A percentile compares a stretch with the other conserved stretches of the same genome.
These are phyloP conservation scores for Andrena trimmerana DNA, from an alignment of 2,888 invertebrate genomes.

Conservation along the genomic window DNA sequence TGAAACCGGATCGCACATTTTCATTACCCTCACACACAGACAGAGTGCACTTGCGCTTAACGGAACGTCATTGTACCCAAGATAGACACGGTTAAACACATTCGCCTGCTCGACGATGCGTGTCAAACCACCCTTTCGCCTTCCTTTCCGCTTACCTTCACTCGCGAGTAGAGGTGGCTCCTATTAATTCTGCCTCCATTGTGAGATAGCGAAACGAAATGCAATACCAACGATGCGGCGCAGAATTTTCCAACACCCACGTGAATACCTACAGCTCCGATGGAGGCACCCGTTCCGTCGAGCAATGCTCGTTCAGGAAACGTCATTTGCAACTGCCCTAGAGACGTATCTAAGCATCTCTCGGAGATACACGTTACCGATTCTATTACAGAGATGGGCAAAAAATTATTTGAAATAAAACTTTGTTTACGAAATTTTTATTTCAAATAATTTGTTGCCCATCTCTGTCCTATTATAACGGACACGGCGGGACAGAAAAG, in stretches of 20 bases:
- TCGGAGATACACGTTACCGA: not conserved
- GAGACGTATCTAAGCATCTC: not conserved
- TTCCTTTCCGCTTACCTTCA: conserved; percentile 68
- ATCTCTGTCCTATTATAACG: not conserved
- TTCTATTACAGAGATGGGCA: not conserved
- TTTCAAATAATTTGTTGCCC: no score
- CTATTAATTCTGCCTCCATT: conserved; percentile 52
- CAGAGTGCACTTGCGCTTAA: conserved; percentile 42
- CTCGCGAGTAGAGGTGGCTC: conserved; percentile 42
- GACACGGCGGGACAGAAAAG: not conserved
- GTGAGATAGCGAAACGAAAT: conserved; percentile 34
- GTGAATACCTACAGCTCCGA: not conserved
- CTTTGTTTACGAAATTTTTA: no score
- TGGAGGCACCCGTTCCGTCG: not conserved
- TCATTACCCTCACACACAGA: conserved; percentile 36
- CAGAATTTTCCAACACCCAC: conserved; percentile 13
- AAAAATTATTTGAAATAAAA: no score
- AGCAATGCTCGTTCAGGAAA: not conserved
- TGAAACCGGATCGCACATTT: conserved; percentile 55
- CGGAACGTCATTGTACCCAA: conserved; percentile 41
- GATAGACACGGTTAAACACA: conserved; percentile 46
- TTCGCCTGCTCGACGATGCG: conserved; percentile 64
- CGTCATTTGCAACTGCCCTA: not conserved
- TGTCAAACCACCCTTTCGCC: conserved; percentile 70
- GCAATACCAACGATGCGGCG: conserved; percentile 19